Evolutionary conservation across 2,888 invertebrate species (phyloP), one percentile per base, ranked within the genome.

Genomic region (Pristionchus entomophagus): DNA sequence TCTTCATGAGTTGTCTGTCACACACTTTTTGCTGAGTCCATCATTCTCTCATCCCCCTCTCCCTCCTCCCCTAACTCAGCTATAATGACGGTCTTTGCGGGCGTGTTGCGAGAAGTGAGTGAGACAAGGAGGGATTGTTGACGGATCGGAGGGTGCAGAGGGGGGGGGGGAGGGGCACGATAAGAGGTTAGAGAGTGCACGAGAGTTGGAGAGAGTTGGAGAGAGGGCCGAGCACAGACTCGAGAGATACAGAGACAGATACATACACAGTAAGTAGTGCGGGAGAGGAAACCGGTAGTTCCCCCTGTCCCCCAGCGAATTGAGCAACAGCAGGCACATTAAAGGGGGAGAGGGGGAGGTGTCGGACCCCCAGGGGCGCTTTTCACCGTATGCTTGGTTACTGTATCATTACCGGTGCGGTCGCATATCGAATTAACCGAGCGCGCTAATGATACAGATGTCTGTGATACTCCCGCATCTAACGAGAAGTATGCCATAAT

Each of bases 201-300:
- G 26, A 78, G 10, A 19, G 19, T 3, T 12, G 10, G 32, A n/a
- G 78, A 80, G 78, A 29, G 78, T 17, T 29, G 51, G 32, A 10
- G 59, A 59, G 22, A 59, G n/a, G 8, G 26, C n/a, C 6, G 8
- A 59, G 59, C 26, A 45, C 22, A 29, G 78, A 35, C 32, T 22
- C 49, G 78, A 80, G 26, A 77, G 41, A 77, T 32, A 4, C n/a
- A n/a, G n/a, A n/a, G 38, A 35, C n/a, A 69, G 38, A 69, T 19
- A 53, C 51, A 49, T 29, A 80, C 41, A 38, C 59, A 82, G 82
- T 59, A 59, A 82, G 82, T 59, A 82, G 82, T 82, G 82, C 41
- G 59, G 82, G 59, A 82, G 82, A 41, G 26, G 53, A 49, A 80
- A 49, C 51, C 80, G 80, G 53, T 51, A 53, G 53, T 78, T 49